These are phyloP conservation scores for Myanophis thanlyinensis DNA, from an alignment of 2,113 vertebrate genomes.

Conservation along the genomic window DNA sequence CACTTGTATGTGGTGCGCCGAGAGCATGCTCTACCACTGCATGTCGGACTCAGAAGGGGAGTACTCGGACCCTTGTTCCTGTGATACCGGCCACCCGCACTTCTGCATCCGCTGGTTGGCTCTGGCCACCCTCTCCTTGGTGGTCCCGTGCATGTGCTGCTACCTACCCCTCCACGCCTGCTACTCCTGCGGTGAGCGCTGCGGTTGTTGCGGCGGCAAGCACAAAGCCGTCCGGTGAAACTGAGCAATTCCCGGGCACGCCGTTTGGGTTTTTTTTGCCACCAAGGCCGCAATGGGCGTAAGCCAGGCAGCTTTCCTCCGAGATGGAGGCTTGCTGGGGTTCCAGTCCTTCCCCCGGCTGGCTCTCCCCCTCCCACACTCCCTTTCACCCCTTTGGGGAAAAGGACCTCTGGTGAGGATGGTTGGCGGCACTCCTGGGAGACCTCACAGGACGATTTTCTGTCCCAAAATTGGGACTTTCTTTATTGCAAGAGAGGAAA, in stretches of 20 bases:
- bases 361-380: neutral
- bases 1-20: constrained; percentile 93
- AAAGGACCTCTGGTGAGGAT: neutral
- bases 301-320: neutral
- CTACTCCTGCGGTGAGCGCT: constrained; percentile 87
- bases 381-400: neutral
- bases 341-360: neutral
- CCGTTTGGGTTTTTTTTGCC: constrained; percentile 10
- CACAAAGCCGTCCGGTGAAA: constrained; percentile 91
- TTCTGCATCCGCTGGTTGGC: constrained; percentile 89
- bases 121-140: constrained; percentile 83
- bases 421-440: neutral
- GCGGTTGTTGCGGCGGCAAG: constrained; percentile 88
- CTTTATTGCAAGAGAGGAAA: neutral
- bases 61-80: constrained; percentile 93
- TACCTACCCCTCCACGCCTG: constrained; percentile 89
- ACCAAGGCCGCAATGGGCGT: neutral
- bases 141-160: constrained; percentile 95
- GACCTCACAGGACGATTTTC: neutral
- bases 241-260: neutral
- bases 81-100: constrained; percentile 83
- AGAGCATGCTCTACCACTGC: constrained; percentile 94
- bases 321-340: neutral
- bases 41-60: constrained; percentile 94
- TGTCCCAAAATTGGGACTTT: neutral